phyloP scores from a whole-genome alignment of 2,113 vertebrate genomes.

The Pluvianellus socialis region DNA sequence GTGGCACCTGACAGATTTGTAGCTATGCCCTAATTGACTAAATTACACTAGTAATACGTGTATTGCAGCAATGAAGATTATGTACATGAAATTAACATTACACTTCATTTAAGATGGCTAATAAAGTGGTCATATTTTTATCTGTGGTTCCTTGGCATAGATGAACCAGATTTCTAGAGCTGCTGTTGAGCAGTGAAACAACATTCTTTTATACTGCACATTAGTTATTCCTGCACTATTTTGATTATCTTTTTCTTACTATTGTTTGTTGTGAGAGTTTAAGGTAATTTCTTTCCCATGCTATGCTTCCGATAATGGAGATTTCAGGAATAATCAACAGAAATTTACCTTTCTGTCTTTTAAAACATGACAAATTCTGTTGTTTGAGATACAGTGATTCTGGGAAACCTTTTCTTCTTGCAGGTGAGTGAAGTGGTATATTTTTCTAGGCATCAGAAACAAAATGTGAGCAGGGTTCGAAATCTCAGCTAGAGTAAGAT shows the following conservation, averaged over 20 bases:
- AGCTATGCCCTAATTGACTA: slow-evolving; percentile 25
- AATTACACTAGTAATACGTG: slow-evolving; percentile 9
- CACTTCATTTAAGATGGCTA: slow-evolving; percentile 46
- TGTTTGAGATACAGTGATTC: neutral
- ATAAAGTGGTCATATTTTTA: slow-evolving; percentile 54
- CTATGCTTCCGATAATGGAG: neutral
- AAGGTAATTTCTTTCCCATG: neutral
- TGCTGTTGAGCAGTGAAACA: neutral
- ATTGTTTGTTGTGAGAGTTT: neutral
- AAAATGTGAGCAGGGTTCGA: neutral
- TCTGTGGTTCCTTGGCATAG: slow-evolving; percentile 4
- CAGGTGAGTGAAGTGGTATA: neutral
- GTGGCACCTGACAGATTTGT: slow-evolving; percentile 43
- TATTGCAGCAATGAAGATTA: slow-evolving; percentile 49
- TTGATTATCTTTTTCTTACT: neutral
- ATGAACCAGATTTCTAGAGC: neutral
- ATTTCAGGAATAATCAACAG: neutral
- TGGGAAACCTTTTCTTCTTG: neutral
- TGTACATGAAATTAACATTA: slow-evolving; percentile 49
- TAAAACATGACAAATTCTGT: neutral
- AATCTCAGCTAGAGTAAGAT: neutral
- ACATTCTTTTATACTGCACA: neutral
- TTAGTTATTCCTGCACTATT: neutral
- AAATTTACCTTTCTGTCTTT: neutral
- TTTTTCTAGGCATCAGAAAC: neutral